Conservation (phyloP, 1,140 invertebrate genomes). For the Ladona fulva region DNA sequence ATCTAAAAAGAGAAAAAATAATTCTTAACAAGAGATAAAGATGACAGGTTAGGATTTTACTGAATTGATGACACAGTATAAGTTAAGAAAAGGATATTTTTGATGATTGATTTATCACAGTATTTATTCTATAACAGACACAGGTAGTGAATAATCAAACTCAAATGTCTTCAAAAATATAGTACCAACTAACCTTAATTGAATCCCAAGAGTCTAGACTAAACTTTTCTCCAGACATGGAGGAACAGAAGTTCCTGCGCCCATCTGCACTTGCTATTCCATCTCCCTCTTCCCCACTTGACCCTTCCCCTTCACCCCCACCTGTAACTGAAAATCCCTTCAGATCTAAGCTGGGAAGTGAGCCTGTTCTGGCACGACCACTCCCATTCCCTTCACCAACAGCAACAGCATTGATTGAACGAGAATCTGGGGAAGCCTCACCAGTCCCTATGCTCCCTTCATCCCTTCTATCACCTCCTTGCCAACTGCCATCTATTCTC, state of each 20-base stretch:
- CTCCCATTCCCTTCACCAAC: background rate
- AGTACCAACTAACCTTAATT: constrained; percentile 20
- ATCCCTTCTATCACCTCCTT: constrained; percentile 11
- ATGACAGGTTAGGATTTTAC: no score
- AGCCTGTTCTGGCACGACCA: constrained; percentile 32
- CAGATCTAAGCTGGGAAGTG: constrained; percentile 42
- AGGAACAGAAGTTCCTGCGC: constrained; percentile 12
- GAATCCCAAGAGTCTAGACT: constrained; percentile 12
- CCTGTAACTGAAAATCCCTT: constrained; percentile 35
- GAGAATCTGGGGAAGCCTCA: constrained; percentile 29
- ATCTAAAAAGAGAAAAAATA: no score
- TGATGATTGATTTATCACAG: no score
- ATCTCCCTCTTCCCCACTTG: constrained; percentile 28
- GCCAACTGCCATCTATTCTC: background rate
- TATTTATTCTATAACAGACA: no score
- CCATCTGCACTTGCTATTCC: background rate
- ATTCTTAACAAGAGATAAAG: no score
- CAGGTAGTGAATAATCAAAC: no score
- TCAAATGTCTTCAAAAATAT: no score
- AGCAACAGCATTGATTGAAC: constrained; percentile 23
- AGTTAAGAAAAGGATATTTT: no score
- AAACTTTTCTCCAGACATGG: constrained; percentile 13
- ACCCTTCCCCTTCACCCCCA: constrained; percentile 35
- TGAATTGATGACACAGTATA: no score
- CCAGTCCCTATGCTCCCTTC: background rate